A percentile compares a stretch with the other conserved stretches of the same genome.
These are phyloP conservation scores for Jaculus jaculus DNA, from an alignment of 2,113 vertebrate species.

Conservation along the genomic window DNA sequence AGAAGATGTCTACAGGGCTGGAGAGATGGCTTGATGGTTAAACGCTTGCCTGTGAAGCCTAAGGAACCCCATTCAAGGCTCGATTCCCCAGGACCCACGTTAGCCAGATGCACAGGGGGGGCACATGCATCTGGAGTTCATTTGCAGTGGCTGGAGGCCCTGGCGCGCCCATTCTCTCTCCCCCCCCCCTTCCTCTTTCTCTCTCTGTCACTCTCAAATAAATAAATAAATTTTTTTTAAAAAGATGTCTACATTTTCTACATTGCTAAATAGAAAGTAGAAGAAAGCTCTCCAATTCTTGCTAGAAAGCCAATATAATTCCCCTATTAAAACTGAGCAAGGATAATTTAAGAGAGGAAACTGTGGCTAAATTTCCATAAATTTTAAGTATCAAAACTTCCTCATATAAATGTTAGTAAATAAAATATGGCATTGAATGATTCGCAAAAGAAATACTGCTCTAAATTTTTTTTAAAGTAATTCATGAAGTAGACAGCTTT, in stretches of 20 bases:
- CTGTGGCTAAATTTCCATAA: background rate
- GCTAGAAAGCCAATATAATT: background rate
- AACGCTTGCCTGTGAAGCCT: no score
- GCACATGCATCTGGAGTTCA: no score
- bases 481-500: no score
- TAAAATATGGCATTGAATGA: conserved; percentile 26
- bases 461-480: background rate
- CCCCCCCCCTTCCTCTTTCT: no score
- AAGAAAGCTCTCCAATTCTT: background rate
- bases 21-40: no score
- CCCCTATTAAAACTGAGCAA: background rate
- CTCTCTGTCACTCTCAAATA: no score
- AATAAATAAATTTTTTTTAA: no score
- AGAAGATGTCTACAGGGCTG: background rate
- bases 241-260: conserved; percentile 9
- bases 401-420: conserved; percentile 13
- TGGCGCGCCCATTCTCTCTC: no score
- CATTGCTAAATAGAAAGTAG: background rate
- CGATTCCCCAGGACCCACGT: no score
- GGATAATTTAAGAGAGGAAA: conserved; percentile 29
- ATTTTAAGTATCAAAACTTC: background rate
- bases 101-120: no score
- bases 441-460: conserved; percentile 31
- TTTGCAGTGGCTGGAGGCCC: no score
- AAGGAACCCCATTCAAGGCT: no score